A percentile compares a stretch with the other conserved stretches of the same genome.
Evolutionary conservation across 2,797 vertebrate species (phyloP).

Genomic region (Rhinogobio ventralis): DNA sequence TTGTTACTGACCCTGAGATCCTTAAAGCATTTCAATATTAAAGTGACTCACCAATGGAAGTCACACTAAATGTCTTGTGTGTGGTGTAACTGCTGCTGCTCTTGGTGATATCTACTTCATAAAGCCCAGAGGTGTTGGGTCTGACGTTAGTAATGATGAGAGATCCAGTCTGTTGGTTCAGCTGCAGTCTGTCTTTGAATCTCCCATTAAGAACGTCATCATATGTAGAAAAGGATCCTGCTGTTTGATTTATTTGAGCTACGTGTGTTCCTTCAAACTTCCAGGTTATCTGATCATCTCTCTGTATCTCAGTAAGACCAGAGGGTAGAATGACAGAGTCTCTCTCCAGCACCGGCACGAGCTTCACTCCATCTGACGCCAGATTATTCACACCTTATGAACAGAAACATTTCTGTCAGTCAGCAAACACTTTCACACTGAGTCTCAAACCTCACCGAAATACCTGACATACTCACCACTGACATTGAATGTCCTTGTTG

Average conservation of each 20-base stretch:
- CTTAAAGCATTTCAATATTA: neutral
- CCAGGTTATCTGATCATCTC: conserved; percentile 1
- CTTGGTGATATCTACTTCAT: neutral
- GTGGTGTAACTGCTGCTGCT: neutral
- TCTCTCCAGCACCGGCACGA: neutral
- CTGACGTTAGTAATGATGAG: neutral
- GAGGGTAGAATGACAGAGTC: neutral
- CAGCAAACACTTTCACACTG: neutral
- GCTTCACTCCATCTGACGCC: neutral
- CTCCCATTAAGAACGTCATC: neutral
- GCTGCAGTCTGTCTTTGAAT: neutral
- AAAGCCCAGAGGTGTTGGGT: neutral
- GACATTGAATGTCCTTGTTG: neutral
- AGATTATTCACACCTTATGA: neutral
- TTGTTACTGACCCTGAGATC: neutral
- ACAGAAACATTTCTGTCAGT: neutral
- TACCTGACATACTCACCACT: neutral
- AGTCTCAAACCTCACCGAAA: neutral
- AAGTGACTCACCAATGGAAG: neutral
- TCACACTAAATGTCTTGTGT: neutral
- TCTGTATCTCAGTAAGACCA: neutral
- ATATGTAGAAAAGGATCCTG: neutral
- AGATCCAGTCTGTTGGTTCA: neutral
- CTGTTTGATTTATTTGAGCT: no score
- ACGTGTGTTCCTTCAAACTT: neutral